These are phyloP conservation scores for Phataginus tricuspis DNA, from an alignment of 2,797 vertebrate genomes.

Conservation along the genomic window DNA sequence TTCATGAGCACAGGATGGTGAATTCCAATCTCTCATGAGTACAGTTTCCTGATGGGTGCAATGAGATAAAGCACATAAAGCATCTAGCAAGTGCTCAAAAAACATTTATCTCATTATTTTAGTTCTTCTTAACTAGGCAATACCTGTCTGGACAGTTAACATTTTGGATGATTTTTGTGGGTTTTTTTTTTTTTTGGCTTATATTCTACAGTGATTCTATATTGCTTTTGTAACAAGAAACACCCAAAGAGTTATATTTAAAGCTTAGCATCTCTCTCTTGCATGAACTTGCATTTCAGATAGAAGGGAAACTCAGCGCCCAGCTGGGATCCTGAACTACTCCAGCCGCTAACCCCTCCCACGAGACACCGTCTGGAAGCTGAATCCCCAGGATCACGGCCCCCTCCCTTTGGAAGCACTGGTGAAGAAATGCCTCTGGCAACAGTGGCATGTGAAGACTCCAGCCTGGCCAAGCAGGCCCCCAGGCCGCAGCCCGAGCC, in stretches of 20 bases:
- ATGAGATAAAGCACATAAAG: background rate
- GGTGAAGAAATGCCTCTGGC: background rate
- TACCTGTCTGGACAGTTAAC: background rate
- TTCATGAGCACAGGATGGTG: background rate
- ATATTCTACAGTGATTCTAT: background rate
- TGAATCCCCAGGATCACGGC: accelerated
- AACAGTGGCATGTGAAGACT: background rate
- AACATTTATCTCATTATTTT: background rate
- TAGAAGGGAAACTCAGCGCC: background rate
- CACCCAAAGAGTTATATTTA: background rate
- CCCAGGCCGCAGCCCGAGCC: background rate
- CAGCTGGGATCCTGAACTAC: background rate
- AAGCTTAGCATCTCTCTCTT: background rate
- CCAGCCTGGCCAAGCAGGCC: background rate
- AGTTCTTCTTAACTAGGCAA: background rate
- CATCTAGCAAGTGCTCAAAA: background rate
- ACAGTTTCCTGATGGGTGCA: background rate
- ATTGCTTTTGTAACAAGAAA: background rate
- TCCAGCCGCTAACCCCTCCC: background rate
- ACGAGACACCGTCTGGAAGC: background rate
- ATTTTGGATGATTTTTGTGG: background rate
- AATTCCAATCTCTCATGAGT: background rate
- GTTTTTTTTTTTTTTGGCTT: background rate
- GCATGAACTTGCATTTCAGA: background rate
- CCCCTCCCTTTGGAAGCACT: background rate